These are phyloP conservation scores for Pogonomyrmex barbatus DNA, from an alignment of 1,140 invertebrate genomes.

Conservation along the genomic window DNA sequence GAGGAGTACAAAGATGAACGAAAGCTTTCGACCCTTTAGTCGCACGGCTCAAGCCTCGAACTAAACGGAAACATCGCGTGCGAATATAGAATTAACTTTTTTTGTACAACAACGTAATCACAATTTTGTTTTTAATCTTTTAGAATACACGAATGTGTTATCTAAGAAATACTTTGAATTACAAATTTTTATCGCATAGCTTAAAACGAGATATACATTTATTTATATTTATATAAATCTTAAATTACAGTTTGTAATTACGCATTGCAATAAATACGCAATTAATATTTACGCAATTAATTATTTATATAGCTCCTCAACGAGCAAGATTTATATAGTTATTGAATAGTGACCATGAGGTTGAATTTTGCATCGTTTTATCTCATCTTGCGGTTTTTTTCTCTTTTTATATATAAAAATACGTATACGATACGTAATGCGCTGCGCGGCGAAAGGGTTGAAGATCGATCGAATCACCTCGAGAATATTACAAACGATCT, in stretches of 20 bases:
- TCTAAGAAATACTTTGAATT: neutral
- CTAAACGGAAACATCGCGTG: neutral
- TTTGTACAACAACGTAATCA: neutral
- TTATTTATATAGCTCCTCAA: neutral
- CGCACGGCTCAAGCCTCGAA: neutral
- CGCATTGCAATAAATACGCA: neutral
- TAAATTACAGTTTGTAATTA: slow-evolving; percentile 25
- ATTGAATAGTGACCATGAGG: neutral
- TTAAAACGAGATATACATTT: neutral
- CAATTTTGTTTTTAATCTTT: neutral
- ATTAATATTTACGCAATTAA: neutral
- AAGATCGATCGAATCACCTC: slow-evolving; percentile 22
- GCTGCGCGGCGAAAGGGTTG: slow-evolving; percentile 34
- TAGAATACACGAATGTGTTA: neutral
- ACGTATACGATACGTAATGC: too few relatives aligned
- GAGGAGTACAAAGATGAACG: slow-evolving; percentile 2
- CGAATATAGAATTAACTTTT: neutral
- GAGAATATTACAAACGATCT: slow-evolving; percentile 59
- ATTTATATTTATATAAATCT: neutral
- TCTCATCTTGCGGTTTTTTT: neutral
- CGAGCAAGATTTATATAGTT: neutral
- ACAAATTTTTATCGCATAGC: slow-evolving; percentile 26
- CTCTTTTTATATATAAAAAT: neutral
- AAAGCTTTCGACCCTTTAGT: slow-evolving; percentile 25
- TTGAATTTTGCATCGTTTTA: neutral